Conservation (phyloP, 2,113 vertebrate species). For the Serinus canaria region DNA sequence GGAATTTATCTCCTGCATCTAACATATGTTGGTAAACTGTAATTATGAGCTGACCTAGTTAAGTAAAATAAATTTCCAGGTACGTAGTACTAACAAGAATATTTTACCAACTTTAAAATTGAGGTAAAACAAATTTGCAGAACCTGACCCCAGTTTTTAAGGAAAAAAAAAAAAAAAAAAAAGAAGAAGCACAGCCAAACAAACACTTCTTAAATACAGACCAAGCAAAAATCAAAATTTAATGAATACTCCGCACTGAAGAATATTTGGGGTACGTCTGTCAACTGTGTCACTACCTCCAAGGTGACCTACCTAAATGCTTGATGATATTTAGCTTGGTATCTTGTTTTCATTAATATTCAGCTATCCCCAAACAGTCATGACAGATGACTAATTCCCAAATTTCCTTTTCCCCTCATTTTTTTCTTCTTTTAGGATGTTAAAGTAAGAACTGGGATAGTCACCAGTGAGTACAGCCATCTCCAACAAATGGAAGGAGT, state of each 20-base stretch:
- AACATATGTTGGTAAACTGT: not conserved
- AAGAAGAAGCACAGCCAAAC: not conserved
- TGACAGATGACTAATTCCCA: not conserved
- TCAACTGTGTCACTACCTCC: accelerated
- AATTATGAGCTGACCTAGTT: not conserved
- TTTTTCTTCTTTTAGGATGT: not conserved
- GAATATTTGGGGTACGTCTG: not conserved
- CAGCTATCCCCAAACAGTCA: not conserved
- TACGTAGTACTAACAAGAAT: not conserved
- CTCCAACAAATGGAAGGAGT: not conserved
- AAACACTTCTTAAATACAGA: not conserved
- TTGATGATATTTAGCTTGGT: not conserved
- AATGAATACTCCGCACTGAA: not conserved
- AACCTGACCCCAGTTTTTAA: not conserved
- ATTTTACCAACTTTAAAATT: not conserved
- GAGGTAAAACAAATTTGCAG: not conserved
- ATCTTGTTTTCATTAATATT: not conserved
- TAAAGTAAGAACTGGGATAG: not conserved
- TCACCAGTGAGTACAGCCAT: not conserved
- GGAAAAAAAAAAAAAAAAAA: not conserved
- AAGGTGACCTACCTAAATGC: not conserved
- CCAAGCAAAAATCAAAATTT: not conserved
- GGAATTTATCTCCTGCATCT: not conserved
- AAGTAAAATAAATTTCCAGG: not conserved
- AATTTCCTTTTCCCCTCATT: not conserved